These are phyloP conservation scores for Anneissia japonica DNA, from an alignment of 35 echinoderm and acorn worm species.

Conservation along the genomic window DNA sequence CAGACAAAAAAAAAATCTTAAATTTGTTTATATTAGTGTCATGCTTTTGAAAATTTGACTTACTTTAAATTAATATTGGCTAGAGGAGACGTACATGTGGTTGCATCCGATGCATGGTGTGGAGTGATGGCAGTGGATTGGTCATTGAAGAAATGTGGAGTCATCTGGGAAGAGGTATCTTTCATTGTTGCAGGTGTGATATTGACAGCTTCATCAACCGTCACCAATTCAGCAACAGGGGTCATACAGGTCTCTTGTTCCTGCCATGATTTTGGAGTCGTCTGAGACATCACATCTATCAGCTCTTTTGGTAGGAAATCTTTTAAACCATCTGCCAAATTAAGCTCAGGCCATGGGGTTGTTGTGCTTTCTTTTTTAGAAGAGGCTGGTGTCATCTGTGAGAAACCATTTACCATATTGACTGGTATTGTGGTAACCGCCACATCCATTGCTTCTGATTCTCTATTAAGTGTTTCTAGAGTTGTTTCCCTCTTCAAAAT, in stretches of 20 bases:
- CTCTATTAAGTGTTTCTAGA: no score
- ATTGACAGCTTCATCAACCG: background rate
- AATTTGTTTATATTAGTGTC: no score
- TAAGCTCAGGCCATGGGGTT: background rate
- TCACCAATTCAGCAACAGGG: background rate
- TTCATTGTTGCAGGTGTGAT: background rate
- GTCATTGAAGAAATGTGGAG: background rate
- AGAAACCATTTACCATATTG: background rate
- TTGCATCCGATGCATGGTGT: background rate
- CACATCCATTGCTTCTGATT: background rate
- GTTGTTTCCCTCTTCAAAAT: background rate
- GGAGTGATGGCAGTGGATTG: background rate
- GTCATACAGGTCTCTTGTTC: background rate
- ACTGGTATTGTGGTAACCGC: background rate
- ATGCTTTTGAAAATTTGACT: no score
- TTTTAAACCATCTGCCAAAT: background rate
- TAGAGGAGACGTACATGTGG: background rate
- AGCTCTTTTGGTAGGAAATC: background rate
- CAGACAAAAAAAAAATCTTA: no score
- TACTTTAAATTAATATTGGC: background rate
- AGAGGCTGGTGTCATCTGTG: background rate
- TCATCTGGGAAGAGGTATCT: background rate
- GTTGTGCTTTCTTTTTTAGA: background rate
- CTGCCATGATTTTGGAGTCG: background rate
- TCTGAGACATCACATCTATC: background rate